These are phyloP conservation scores for Falco rusticolus DNA, from an alignment of 2,797 vertebrate genomes.

Conservation along the genomic window DNA sequence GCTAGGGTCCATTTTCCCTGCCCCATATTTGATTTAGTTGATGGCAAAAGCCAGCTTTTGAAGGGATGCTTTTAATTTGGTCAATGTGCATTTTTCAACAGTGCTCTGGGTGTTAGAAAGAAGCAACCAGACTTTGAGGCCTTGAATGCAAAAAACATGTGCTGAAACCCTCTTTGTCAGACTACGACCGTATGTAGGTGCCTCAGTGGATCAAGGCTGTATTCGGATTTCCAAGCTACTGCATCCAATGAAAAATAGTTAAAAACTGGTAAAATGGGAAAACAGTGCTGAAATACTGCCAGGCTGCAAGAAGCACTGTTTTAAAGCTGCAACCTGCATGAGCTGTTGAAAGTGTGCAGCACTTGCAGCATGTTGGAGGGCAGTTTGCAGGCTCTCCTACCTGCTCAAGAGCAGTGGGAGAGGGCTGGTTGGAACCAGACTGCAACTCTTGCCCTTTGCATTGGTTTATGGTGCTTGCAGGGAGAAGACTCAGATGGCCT, in stretches of 20 bases:
- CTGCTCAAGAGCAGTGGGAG: background rate
- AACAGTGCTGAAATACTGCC: background rate
- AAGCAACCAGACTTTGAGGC: accelerated
- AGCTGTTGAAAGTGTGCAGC: background rate
- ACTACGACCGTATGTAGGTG: accelerated
- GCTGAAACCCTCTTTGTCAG: background rate
- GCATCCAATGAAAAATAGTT: background rate
- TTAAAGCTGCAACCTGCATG: background rate
- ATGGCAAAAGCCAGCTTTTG: background rate
- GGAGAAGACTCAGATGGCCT: background rate
- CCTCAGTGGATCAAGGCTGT: background rate
- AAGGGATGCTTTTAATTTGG: background rate
- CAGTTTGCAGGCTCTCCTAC: background rate
- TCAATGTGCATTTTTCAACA: background rate
- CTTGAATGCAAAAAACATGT: background rate
- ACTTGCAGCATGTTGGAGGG: accelerated
- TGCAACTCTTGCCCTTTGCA: background rate
- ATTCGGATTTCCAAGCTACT: background rate
- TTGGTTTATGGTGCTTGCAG: background rate
- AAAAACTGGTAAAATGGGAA: background rate
- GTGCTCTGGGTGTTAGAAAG: background rate
- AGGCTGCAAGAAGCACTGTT: background rate
- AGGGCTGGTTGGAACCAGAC: background rate
- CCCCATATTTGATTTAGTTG: background rate
- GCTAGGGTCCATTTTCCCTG: accelerated